A percentile compares a stretch with the other conserved stretches of the same genome.
Evolutionary conservation across 2,797 vertebrate species (phyloP).

Genomic region (Pogoniulus pusillus): DNA sequence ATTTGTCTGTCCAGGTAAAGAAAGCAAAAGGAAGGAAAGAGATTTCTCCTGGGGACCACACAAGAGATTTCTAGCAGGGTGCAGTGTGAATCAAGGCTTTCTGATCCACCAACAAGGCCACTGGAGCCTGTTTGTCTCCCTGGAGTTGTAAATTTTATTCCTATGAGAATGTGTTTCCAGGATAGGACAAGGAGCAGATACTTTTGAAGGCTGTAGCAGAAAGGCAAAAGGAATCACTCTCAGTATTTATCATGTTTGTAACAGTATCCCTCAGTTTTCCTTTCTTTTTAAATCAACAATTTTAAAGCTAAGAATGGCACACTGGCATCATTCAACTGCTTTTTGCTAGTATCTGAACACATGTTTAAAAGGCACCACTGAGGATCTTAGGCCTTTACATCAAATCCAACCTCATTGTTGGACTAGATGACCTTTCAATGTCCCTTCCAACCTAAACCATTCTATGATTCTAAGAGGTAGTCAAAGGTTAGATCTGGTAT

Average conservation of each 20-base stretch:
- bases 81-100: background rate
- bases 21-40: background rate
- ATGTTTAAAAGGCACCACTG: background rate
- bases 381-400: rapidly evolving
- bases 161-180: background rate
- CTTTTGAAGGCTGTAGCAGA: background rate
- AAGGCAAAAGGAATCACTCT: background rate
- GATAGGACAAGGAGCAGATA: background rate
- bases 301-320: background rate
- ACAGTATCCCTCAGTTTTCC: background rate
- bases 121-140: background rate
- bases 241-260: rapidly evolving
- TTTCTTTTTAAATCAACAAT: background rate
- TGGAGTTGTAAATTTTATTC: background rate
- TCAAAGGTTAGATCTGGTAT: background rate
- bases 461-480: background rate
- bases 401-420: background rate
- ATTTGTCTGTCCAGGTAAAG: background rate
- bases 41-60: background rate
- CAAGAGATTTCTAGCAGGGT: background rate
- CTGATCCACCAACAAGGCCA: background rate
- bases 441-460: background rate
- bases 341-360: background rate
- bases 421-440: background rate
- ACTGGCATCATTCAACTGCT: background rate